phyloP scores from a whole-genome alignment of 1,140 invertebrate genomes.

The Drepana arcuata region DNA sequence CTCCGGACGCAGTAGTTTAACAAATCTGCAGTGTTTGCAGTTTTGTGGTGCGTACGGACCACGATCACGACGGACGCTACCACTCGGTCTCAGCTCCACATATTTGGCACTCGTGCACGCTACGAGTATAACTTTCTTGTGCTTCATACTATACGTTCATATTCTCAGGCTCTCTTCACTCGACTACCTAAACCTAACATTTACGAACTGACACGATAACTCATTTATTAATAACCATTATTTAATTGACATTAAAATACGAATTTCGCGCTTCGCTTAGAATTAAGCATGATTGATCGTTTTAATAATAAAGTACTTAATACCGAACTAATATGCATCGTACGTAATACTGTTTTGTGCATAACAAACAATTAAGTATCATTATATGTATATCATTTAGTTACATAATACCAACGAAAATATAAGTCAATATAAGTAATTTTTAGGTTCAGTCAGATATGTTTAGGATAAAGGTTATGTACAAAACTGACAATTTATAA shows the following conservation, averaged over 20 bases:
- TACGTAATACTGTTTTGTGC: neutral
- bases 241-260: too few relatives aligned
- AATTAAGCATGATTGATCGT: slow-evolving; percentile 10
- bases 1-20: too few relatives aligned
- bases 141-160: too few relatives aligned
- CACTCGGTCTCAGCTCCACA: slow-evolving; percentile 5
- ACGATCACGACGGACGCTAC: neutral
- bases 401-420: neutral
- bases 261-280: slow-evolving; percentile 11
- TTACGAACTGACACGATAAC: too few relatives aligned
- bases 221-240: too few relatives aligned
- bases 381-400: neutral
- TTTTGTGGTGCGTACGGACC: slow-evolving; percentile 1
- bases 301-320: too few relatives aligned
- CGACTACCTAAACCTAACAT: slow-evolving; percentile 3
- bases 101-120: slow-evolving; percentile 40
- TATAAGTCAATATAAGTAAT: neutral
- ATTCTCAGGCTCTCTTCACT: slow-evolving; percentile 16
- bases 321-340: too few relatives aligned
- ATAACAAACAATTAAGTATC: neutral
- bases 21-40: slow-evolving; percentile 7
- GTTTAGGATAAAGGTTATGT: too few relatives aligned
- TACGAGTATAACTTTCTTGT: too few relatives aligned
- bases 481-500: too few relatives aligned
- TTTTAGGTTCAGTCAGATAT: too few relatives aligned